Percentiles rank a stretch among this genome's conserved stretches.
Conservation (phyloP, 2,888 invertebrate genomes). For the Euclidia mi region DNA sequence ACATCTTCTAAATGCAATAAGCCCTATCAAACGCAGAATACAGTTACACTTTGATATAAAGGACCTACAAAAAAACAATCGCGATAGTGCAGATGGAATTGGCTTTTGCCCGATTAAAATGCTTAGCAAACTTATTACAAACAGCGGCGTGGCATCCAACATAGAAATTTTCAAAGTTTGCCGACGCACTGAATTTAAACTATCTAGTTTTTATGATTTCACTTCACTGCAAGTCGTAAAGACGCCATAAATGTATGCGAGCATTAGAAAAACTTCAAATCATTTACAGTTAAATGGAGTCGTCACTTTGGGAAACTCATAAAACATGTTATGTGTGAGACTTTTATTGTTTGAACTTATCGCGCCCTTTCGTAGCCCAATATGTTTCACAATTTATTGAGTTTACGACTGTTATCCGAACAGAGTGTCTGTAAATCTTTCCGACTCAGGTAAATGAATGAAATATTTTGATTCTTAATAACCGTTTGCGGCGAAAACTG, state of each 20-base stretch:
- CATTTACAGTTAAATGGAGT: too few relatives aligned
- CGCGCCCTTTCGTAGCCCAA: not conserved
- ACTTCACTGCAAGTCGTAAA: constrained; percentile 25
- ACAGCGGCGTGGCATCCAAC: constrained; percentile 12
- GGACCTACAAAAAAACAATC: constrained; percentile 12
- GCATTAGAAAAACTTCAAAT: constrained; percentile 23
- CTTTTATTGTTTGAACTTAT: not conserved
- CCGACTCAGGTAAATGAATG: constrained; percentile 26
- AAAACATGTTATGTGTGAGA: not conserved
- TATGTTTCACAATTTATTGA: not conserved
- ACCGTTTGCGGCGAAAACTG: constrained; percentile 44
- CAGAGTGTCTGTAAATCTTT: constrained; percentile 32
- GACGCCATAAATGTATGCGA: constrained; percentile 15
- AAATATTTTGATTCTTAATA: constrained; percentile 33
- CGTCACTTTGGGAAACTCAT: too few relatives aligned
- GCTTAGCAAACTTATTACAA: constrained; percentile 21
- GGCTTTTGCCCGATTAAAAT: constrained; percentile 24
- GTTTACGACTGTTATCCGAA: not conserved
- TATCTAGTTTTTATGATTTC: constrained; percentile 21
- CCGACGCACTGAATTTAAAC: constrained; percentile 18
- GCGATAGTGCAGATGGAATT: constrained; percentile 21
- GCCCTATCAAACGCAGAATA: not conserved
- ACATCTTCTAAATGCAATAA: too few relatives aligned
- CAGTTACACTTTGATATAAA: constrained; percentile 12
- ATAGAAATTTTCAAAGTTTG: constrained; percentile 35